Percentiles rank a stretch among this genome's conserved stretches.
These are phyloP conservation scores for Enoplosus armatus DNA, from an alignment of 2,797 vertebrate species.

Conservation along the genomic window DNA sequence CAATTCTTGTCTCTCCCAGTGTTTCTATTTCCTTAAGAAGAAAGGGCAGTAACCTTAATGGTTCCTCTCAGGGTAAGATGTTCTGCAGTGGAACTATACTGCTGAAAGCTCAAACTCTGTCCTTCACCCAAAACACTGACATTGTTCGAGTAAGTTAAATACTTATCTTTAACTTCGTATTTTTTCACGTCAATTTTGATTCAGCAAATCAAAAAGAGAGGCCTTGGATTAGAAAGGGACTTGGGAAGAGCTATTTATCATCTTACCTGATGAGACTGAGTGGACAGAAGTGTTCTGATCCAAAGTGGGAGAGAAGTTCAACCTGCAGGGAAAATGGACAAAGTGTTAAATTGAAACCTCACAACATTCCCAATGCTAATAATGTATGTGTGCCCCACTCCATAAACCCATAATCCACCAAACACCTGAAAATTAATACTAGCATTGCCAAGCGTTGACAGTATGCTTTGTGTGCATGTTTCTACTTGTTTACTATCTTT, in stretches of 20 bases:
- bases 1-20: not conserved
- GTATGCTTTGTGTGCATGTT: slow-evolving; percentile 16
- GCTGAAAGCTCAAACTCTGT: not conserved
- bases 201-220: not conserved
- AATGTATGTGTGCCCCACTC: slow-evolving; percentile 24
- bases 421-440: slow-evolving; percentile 4
- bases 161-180: not conserved
- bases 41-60: not conserved
- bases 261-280: slow-evolving; percentile 97
- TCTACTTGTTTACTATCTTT: slow-evolving; percentile 46
- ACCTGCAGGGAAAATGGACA: slow-evolving; percentile 85
- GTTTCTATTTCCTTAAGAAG: not conserved
- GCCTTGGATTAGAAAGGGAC: not conserved
- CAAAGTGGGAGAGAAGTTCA: slow-evolving; percentile 96
- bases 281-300: slow-evolving; percentile 98
- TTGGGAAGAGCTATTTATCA: not conserved
- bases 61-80: not conserved
- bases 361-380: not conserved
- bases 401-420: slow-evolving; percentile 45
- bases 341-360: not conserved
- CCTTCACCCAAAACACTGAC: not conserved
- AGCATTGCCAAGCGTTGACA: slow-evolving; percentile 13
- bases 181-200: not conserved
- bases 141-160: not conserved
- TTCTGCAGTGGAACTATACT: not conserved